Evolutionary conservation across 2,113 vertebrate genomes (phyloP).

Genomic region (Clarias macrocephalus): DNA sequence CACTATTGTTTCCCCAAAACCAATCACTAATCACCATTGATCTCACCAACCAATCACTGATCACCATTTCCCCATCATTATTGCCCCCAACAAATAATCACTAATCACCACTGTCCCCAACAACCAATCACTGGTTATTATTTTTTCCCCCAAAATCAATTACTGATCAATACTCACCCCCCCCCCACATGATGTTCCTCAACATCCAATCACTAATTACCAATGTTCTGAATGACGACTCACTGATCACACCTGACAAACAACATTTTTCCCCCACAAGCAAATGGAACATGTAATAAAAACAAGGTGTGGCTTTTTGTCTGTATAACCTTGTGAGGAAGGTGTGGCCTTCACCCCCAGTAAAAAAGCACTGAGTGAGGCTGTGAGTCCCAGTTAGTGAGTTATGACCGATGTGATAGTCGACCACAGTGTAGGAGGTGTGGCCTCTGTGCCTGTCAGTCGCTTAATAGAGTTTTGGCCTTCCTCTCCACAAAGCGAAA

Average conservation of each 20-base stretch:
- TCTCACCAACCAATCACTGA: neutral
- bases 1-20: neutral
- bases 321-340: neutral
- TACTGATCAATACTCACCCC: no score
- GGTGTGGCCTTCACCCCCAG: neutral
- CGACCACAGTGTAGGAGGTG: neutral
- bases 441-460: neutral
- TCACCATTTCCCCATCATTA: neutral
- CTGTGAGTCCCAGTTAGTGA: neutral
- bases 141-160: neutral
- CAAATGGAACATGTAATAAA: neutral
- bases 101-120: neutral
- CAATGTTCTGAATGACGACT: neutral
- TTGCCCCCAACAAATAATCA: neutral
- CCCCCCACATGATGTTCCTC: no score
- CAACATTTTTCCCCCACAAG: no score
- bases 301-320: neutral
- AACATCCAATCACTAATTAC: no score
- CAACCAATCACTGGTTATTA: neutral
- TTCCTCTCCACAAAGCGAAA: neutral
- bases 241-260: neutral
- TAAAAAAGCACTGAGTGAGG: no score
- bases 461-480: neutral
- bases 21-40: neutral
- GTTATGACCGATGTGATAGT: no score